Base-by-base conservation (phyloP, 1,140 invertebrate species). In the Formica selysi region DNA sequence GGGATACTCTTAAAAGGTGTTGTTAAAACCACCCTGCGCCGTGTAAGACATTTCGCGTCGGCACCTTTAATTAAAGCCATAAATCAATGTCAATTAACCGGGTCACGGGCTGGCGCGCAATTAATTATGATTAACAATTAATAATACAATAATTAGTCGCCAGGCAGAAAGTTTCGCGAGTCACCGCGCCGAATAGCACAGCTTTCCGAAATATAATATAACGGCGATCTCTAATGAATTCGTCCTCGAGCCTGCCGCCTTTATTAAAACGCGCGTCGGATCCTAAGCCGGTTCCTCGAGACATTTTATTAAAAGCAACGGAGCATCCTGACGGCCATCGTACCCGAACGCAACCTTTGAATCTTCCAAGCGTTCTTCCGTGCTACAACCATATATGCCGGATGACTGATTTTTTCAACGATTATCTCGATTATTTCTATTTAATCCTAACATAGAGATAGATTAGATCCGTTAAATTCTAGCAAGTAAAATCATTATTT, bases 1-100 rank as follows among this genome's bases (percentile, higher is more conserved):
- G 70, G 41, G 86, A 86, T 90, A 83, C 89, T 87, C 87, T 90
- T 91, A 91, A 92, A 93, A 92, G 93, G 91, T 92, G 93, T 91
- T 93, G 92, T 92, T 93, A 92, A 92, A 91, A 86, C 85, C 89
- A 87, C 86, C 90, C 87, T 87, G 26, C 76, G 84, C 67, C 76
- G 87, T 91, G 90, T 91, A 94, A 93, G 91, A 93, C 93, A 93
- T 90, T 89, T 87, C 93, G 91, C 89, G 71, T 91, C 92, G 89
- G 90, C 92, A 91, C 90, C 92, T 94, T 94, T 95, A 94, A 95
- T 95, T 95, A 94, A 95, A 95, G 87, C 89, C 93, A 94, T 95
- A 93, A 94, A 94, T 95, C 94, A 95, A 93, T 94, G 94, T 94
- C 94, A 95, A 94, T 95, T 94, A 94, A 91, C 67, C 78, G 71